Conservation (phyloP, 2,797 vertebrate genomes). For the Catamblyrhynchus diadema region DNA sequence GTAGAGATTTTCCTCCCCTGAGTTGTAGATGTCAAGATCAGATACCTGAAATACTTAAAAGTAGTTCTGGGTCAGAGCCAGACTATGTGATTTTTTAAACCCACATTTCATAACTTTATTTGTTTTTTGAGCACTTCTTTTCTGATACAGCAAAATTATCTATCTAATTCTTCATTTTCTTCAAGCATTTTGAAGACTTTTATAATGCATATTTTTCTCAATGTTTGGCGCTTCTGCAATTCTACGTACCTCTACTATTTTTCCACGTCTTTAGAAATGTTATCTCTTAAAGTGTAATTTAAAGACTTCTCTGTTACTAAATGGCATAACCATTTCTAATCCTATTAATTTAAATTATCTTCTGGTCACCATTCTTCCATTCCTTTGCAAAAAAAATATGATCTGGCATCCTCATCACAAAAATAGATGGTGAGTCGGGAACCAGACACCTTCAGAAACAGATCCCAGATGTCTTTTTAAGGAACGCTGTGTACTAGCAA, state of each 20-base stretch:
- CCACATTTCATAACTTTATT: not conserved
- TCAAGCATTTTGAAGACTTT: not conserved
- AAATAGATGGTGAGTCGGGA: not conserved
- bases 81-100: not conserved
- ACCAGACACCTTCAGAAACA: not conserved
- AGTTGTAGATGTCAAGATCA: not conserved
- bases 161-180: not conserved
- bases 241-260: not conserved
- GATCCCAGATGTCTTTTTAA: not conserved
- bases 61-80: not conserved
- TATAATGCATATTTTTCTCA: not conserved
- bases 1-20: not conserved
- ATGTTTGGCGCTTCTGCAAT: not conserved
- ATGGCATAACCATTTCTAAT: not conserved
- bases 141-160: not conserved
- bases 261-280: not conserved
- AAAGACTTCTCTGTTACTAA: not conserved
- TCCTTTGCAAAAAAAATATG: not conserved
- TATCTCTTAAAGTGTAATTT: not conserved
- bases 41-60: not conserved
- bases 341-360: not conserved
- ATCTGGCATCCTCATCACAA: not conserved
- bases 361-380: not conserved
- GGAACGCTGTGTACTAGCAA: not conserved
- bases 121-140: not conserved